Base-by-base conservation (phyloP, 2,113 vertebrate genomes). In the Oceanites oceanicus region DNA sequence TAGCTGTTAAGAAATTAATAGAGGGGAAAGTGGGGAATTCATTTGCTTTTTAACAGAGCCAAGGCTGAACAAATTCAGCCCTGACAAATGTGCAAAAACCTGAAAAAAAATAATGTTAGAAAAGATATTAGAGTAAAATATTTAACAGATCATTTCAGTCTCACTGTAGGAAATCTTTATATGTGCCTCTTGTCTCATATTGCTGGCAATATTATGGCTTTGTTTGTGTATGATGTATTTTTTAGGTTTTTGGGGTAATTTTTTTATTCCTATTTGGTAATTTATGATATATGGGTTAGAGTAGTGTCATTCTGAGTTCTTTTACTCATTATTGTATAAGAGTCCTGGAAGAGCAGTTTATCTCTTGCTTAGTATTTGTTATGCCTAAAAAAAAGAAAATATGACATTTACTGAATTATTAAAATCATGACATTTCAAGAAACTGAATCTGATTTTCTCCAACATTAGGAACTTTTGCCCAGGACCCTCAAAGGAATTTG, bases 81-180 rank as follows among this genome's bases (percentile, higher is more conserved):
- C 26, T 85, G 86, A 94, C 15, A 86, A 96, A 89, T 94, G 27
- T 75, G 25, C 14, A 80, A 76, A 90, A 94, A 47, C 19, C 10
- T 40, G 58, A 58, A 90, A 63, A 86, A 87, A 74, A 45, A 1
- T 1, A 59, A 17, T 11, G 11, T 61, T 84, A 67, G 75, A 81
- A 87, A 93, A 92, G n/a, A 21, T 7, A 74, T 92, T 88, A 72
- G 47, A 81, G 26, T 96, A 76, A 97, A 97, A 95, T 96, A 96
- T 96, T 96, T 93, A 97, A 26, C 49, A 96, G 87, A 92, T 56
- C n/a, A 66, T 92, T 77, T 91, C 77, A 61, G 68, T 68, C 71
- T 40, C 34, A 83, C 21, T 12, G 34, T 65, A 62, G 88, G 30
- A 96, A 95, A 90, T 92, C 68, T 94, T 88, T 70, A 80, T 91